phyloP scores from a whole-genome alignment of 2,888 invertebrate genomes.

The Cryptophagus acutangulus region DNA sequence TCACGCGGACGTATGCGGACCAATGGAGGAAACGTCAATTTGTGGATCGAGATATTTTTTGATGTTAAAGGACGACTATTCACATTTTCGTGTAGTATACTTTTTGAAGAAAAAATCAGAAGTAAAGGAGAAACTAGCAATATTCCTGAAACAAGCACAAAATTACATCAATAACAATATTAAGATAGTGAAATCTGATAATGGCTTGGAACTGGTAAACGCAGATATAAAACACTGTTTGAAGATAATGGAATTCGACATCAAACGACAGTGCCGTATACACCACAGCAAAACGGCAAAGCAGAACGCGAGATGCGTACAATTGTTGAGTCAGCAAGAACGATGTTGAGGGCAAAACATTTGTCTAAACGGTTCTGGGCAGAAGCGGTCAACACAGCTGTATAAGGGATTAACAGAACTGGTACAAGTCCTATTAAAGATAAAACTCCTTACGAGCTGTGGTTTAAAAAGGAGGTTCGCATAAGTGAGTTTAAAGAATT shows the following conservation, averaged over 20 bases:
- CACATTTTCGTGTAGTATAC: constrained; percentile 18
- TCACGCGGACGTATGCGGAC: constrained; percentile 7
- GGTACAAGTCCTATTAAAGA: neutral
- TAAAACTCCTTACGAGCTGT: constrained; percentile 6
- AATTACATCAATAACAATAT: constrained; percentile 12
- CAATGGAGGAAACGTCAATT: constrained; percentile 16
- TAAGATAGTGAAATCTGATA: constrained; percentile 10
- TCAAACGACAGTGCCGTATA: constrained; percentile 11
- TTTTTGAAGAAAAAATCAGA: constrained; percentile 20
- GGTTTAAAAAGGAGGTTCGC: constrained; percentile 18
- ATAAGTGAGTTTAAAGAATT: constrained; percentile 22
- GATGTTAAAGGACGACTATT: constrained; percentile 19
- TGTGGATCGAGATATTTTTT: constrained; percentile 19
- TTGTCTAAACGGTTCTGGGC: constrained; percentile 6
- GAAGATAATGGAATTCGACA: constrained; percentile 8
- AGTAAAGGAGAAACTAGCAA: constrained; percentile 10
- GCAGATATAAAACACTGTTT: constrained; percentile 8
- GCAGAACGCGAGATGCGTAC: constrained; percentile 16
- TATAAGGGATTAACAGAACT: neutral
- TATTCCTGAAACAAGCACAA: constrained; percentile 4
- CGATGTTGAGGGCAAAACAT: constrained; percentile 16
- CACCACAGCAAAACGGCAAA: constrained; percentile 14
- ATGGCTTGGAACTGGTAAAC: constrained; percentile 14
- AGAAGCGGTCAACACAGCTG: constrained; percentile 5
- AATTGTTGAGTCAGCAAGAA: constrained; percentile 15